Conservation (phyloP, 1,140 invertebrate genomes). For the Apis mellifera region Amel_HAv3.1 CM009936.2:17454501-17455000, state of each 20-base stretch:
- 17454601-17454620: too few species aligned
- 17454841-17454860: conserved; percentile 81
- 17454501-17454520: too few species aligned
- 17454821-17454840: conserved; percentile 79
- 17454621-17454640: too few species aligned
- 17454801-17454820: conserved; percentile 81
- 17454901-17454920: conserved; percentile 46
- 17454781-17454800: conserved; percentile 71
- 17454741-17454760: too few species aligned
- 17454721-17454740: too few species aligned
- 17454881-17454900: conserved; percentile 36
- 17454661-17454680: conserved; percentile 46
- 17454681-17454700: too few species aligned
- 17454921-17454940: conserved; percentile 78
- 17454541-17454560: too few species aligned
- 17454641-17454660: conserved; percentile 1
- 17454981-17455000: conserved; percentile 51
- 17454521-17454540: background rate
- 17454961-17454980: conserved; percentile 76
- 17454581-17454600: too few species aligned
- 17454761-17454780: too few species aligned
- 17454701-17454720: too few species aligned
- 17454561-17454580: too few species aligned
- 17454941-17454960: conserved; percentile 80
- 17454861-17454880: conserved; percentile 74